phyloP scores from a whole-genome alignment of 2,888 invertebrate species.

The Athripsodes cinereus region DNA sequence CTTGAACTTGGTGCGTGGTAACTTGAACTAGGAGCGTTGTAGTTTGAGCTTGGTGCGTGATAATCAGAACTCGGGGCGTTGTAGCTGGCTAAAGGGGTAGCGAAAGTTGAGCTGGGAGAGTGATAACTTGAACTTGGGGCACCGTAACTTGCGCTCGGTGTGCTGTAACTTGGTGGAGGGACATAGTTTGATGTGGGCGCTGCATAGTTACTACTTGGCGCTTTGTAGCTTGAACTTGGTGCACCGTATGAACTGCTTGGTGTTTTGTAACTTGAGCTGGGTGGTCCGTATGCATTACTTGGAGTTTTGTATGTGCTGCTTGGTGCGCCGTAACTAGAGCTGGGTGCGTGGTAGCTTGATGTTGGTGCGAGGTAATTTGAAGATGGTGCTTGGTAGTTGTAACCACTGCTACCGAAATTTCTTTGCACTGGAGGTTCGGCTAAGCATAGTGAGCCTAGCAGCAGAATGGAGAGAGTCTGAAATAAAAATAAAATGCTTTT shows the following conservation, averaged over 20 bases:
- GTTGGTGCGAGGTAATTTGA: conserved; percentile 15
- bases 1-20: conserved; percentile 33
- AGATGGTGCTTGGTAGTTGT: conserved; percentile 18
- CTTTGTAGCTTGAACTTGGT: conserved; percentile 29
- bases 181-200: conserved; percentile 12
- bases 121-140: conserved; percentile 23
- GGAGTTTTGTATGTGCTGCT: conserved; percentile 9
- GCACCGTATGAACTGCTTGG: conserved; percentile 37
- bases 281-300: conserved; percentile 6
- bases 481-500: conserved; percentile 2
- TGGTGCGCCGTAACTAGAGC: conserved; percentile 14
- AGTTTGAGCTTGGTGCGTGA: conserved; percentile 16
- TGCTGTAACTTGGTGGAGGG: conserved; percentile 14
- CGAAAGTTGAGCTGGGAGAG: conserved; percentile 21
- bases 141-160: conserved; percentile 32
- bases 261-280: conserved; percentile 30
- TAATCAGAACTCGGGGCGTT: conserved; percentile 15
- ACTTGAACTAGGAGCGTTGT: conserved; percentile 17
- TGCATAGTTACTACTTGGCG: conserved; percentile 16
- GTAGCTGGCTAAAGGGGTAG: conserved; percentile 28
- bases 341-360: conserved; percentile 9
- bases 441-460: conserved; percentile 9
- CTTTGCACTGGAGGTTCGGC: conserved; percentile 25
- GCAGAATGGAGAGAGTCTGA: conserved; percentile 14
- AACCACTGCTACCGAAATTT: conserved; percentile 20